Evolutionary conservation across 2,888 invertebrate genomes (phyloP).

Genomic region (Diarsia brunnea): DNA sequence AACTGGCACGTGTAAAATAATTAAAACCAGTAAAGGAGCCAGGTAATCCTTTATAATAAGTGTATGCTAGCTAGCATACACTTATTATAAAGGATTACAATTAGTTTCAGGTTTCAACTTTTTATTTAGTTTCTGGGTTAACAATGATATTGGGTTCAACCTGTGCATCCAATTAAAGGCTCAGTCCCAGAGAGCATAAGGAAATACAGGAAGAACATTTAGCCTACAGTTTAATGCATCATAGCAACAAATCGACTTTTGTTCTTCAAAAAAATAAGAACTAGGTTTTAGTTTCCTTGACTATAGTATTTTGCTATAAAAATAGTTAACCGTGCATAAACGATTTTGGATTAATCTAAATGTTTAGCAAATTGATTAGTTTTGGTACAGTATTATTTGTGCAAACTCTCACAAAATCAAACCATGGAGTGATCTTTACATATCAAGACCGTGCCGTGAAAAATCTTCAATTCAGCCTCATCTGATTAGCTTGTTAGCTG

Average conservation of each 20-base stretch:
- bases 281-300: background rate
- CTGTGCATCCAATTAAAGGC: background rate
- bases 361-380: background rate
- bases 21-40: background rate
- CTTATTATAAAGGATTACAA: too few species aligned
- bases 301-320: background rate
- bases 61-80: background rate
- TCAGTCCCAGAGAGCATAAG: background rate
- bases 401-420: conserved; percentile 13
- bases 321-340: background rate
- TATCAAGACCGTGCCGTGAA: conserved; percentile 11
- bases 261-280: background rate
- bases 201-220: background rate
- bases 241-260: background rate
- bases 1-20: background rate
- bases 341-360: background rate
- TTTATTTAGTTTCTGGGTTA: background rate
- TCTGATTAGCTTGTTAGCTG: conserved; percentile 41
- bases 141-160: background rate
- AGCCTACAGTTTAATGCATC: background rate
- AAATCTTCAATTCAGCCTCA: conserved; percentile 27
- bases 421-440: background rate
- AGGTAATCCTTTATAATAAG: background rate
- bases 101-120: background rate
- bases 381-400: too few species aligned